Conservation (phyloP, 2,888 invertebrate genomes). For the Endotricha flammealis region DNA sequence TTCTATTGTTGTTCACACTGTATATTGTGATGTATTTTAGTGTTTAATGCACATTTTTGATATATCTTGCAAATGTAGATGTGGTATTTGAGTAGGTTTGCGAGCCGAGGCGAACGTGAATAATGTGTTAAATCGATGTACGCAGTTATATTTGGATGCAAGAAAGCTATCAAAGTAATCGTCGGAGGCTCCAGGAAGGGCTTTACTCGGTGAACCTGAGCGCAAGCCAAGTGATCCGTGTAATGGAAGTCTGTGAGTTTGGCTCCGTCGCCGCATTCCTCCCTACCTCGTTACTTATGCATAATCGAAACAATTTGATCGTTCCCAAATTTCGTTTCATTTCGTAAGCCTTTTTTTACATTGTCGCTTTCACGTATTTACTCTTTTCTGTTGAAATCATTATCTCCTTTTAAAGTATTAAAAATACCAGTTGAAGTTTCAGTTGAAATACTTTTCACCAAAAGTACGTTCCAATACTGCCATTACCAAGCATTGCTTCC, state of each 20-base stretch:
- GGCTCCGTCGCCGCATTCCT: conserved; percentile 37
- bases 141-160: conserved; percentile 35
- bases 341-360: neutral
- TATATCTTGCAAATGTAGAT: conserved; percentile 31
- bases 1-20: conserved; percentile 47
- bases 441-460: too few relatives aligned
- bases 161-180: conserved; percentile 48
- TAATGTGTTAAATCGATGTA: conserved; percentile 22
- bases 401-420: too few relatives aligned
- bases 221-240: conserved; percentile 61
- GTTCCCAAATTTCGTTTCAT: conserved; percentile 4
- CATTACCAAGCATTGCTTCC: conserved; percentile 3
- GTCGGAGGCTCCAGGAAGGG: conserved; percentile 47
- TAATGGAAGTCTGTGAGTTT: conserved; percentile 61
- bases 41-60: conserved; percentile 63
- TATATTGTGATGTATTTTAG: conserved; percentile 55
- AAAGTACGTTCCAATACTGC: too few relatives aligned
- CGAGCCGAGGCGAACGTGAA: conserved; percentile 4
- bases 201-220: conserved; percentile 54
- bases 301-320: conserved; percentile 22
- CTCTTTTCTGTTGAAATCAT: neutral
- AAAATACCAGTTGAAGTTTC: too few relatives aligned
- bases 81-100: conserved; percentile 4
- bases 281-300: conserved; percentile 36
- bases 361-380: neutral